phyloP scores from a whole-genome alignment of 2,113 vertebrate species.

The Cricetomys ansorgei region DNA sequence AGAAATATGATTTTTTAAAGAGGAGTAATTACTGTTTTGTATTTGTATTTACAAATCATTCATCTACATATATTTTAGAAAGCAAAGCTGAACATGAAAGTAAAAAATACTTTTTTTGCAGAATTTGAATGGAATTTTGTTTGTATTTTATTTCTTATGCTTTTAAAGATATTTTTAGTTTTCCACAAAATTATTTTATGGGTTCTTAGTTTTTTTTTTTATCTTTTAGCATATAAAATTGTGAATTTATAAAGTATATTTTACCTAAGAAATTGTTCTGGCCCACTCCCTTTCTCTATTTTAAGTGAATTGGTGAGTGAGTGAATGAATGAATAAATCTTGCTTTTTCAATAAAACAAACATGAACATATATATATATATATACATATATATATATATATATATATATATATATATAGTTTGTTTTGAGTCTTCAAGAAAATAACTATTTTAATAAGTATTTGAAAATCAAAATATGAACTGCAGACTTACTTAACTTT shows the following conservation, averaged over 20 bases:
- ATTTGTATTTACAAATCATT: conserved; percentile 80
- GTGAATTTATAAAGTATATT: not conserved
- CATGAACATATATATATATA: not conserved
- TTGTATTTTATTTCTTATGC: not conserved
- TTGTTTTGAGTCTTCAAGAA: not conserved
- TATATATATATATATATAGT: not conserved
- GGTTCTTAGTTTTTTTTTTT: not conserved
- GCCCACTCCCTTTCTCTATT: not conserved
- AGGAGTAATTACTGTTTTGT: conserved; percentile 72
- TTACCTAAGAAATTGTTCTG: not conserved
- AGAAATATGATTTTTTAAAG: conserved; percentile 68
- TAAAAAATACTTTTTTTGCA: not conserved
- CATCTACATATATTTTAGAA: conserved; percentile 60
- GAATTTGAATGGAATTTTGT: not conserved
- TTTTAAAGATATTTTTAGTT: not conserved
- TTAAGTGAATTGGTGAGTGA: too few relatives aligned
- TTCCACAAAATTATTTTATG: not conserved
- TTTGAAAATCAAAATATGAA: not conserved
- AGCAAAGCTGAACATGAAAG: conserved; percentile 59
- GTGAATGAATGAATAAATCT: too few relatives aligned
- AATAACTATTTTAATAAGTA: not conserved
- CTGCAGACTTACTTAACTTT: not conserved
- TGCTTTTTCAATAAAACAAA: not conserved
- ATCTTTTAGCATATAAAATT: not conserved
- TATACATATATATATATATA: not conserved